phyloP scores from a whole-genome alignment of 1,140 invertebrate species.

The Trypoxylus dichotomus region DNA sequence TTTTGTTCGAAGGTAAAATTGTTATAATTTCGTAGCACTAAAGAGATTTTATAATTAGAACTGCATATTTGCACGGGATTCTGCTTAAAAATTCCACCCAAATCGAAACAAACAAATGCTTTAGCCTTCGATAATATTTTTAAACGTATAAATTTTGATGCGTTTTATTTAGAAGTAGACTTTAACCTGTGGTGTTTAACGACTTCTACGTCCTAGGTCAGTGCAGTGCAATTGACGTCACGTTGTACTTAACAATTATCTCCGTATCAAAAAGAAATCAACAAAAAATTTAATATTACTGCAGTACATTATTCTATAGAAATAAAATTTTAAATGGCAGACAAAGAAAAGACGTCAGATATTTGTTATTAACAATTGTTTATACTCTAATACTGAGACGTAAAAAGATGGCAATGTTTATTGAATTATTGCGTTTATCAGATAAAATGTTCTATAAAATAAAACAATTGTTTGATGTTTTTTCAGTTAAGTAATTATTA shows the following conservation, averaged over 20 bases:
- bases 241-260: not conserved
- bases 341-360: not conserved
- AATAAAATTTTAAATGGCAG: not conserved
- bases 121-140: not conserved
- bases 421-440: not conserved
- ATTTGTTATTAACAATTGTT: not conserved
- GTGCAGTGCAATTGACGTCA: constrained; percentile 5
- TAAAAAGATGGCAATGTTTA: not conserved
- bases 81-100: not conserved
- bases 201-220: constrained; percentile 14
- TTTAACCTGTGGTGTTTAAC: not conserved
- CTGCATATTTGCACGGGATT: no score
- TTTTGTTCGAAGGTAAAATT: not conserved
- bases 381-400: not conserved
- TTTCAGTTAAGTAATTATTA: no score
- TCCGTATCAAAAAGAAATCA: not conserved
- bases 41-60: not conserved
- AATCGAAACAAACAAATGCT: not conserved
- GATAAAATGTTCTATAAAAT: no score
- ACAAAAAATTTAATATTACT: not conserved
- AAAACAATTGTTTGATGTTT: no score
- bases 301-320: not conserved
- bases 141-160: not conserved
- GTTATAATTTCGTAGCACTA: no score
- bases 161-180: constrained; percentile 15